Conservation (phyloP, 2,888 invertebrate species). For the Augochlorella aurata region DNA sequence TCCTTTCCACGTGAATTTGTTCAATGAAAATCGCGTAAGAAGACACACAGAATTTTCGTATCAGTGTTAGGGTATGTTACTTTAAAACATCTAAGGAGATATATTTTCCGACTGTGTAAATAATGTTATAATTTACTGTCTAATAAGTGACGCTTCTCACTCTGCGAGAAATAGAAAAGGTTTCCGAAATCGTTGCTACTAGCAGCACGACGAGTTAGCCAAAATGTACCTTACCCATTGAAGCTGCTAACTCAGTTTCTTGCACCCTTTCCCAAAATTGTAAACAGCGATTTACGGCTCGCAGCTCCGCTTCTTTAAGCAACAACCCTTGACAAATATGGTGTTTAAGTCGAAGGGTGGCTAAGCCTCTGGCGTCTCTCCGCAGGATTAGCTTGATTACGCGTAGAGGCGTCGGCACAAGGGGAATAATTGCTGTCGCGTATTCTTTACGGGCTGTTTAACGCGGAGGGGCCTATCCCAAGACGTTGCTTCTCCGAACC, state of each 20-base stretch:
- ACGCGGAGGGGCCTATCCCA: conserved; percentile 59
- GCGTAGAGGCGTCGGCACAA: conserved; percentile 62
- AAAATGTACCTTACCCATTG: not conserved
- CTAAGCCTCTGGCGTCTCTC: conserved; percentile 56
- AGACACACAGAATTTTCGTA: too few relatives aligned
- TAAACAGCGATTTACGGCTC: not conserved
- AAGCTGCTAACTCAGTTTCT: not conserved
- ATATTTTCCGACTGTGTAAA: too few relatives aligned
- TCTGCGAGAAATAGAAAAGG: not conserved
- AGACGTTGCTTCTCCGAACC: conserved; percentile 56
- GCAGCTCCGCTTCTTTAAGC: conserved; percentile 18
- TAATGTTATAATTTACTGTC: too few relatives aligned
- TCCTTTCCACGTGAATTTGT: too few relatives aligned
- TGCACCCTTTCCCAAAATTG: not conserved
- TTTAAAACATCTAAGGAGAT: too few relatives aligned
- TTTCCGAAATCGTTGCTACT: not conserved
- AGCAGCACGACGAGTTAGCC: not conserved
- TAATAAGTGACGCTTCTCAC: too few relatives aligned
- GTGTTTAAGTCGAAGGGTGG: conserved; percentile 32
- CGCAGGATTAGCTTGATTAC: conserved; percentile 67
- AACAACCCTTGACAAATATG: conserved; percentile 42
- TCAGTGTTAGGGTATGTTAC: too few relatives aligned
- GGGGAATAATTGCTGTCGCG: conserved; percentile 62
- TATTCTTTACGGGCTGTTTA: conserved; percentile 72
- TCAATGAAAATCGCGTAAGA: too few relatives aligned